Evolutionary conservation across 2,113 vertebrate genomes (phyloP), one percentile per base, ranked within the genome.

Genomic region (human): DNA sequence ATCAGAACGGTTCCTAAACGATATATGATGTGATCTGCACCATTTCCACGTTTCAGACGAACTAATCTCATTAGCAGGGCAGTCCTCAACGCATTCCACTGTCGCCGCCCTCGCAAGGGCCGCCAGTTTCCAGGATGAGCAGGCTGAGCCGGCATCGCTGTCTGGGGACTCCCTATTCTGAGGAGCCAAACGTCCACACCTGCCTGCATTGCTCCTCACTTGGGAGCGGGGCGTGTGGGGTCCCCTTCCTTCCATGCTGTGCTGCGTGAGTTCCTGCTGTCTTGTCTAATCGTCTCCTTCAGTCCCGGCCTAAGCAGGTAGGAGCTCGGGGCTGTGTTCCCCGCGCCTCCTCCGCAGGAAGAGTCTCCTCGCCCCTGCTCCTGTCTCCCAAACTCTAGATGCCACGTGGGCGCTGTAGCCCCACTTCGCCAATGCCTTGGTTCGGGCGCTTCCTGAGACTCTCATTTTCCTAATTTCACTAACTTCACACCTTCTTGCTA

Each of bases 211-310:
- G 45, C 45, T 45, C 52, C 52, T 55, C 52, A 55, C 52, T 55
- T 81, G 48, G 10, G 16, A 72, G 38, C 8, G 1, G 17, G 12
- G 52, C 25, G 10, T 22, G 68, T 48, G 6, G 17, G 25, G 6
- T 18, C 8, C 25, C 4, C 25, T 10, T 9, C 7, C 30, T 4
- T 38, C 13, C 55, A 12, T 2, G 3, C 8, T 5, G 3, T 17
- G 52, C 70, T 35, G 7, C 45, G 48, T 43, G 78, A 40, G 8
- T 70, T 48, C 38, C 64, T 73, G 66, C 75, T 30, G 12, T 43
- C 35, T 32, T 38, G 61, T 25, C 38, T 50, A 45, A 45, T 45
- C 4, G 43, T 55, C 78, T 70, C 73, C 72, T 82, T 50, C 40
- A 61, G 76, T 35, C 30, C 83, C 9, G 45, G 45, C 45, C 45